Evolutionary conservation across 1,140 invertebrate species (phyloP).

Genomic region (Pantala flavescens): DNA sequence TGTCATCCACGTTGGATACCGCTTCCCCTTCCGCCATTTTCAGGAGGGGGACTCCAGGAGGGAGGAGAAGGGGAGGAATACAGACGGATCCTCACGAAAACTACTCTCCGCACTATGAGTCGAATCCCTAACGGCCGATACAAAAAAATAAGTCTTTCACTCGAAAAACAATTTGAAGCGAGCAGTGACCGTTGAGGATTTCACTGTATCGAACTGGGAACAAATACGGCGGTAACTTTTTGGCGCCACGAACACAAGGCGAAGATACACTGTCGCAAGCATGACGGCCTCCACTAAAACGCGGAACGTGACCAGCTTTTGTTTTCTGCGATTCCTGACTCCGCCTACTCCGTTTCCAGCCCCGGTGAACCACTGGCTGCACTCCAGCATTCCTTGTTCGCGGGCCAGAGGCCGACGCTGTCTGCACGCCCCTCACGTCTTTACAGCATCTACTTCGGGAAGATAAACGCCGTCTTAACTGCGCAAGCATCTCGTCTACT

Average conservation of each 20-base stretch:
- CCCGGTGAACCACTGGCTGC: not conserved
- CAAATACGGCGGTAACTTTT: no score
- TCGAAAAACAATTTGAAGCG: no score
- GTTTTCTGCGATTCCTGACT: not conserved
- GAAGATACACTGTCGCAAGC: not conserved
- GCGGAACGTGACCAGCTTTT: not conserved
- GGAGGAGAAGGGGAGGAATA: not conserved
- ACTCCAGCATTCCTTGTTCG: not conserved
- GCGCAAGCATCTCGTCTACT: no score
- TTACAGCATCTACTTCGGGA: no score
- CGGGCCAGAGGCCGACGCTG: not conserved
- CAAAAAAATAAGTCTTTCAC: no score
- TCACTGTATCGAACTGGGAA: no score
- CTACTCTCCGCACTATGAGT: no score
- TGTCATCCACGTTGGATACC: slow-evolving; percentile 31
- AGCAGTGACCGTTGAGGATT: no score
- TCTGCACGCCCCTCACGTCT: no score
- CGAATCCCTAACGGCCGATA: no score
- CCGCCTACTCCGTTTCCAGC: not conserved
- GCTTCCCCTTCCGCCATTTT: not conserved
- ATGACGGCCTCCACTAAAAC: not conserved
- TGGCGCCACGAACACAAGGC: not conserved
- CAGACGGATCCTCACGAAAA: not conserved
- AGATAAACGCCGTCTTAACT: no score
- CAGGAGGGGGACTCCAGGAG: not conserved